Percentiles rank a stretch among this genome's conserved stretches.
Evolutionary conservation across 2,797 vertebrate genomes (phyloP).

Genomic region (Anabacerthia variegaticeps): DNA sequence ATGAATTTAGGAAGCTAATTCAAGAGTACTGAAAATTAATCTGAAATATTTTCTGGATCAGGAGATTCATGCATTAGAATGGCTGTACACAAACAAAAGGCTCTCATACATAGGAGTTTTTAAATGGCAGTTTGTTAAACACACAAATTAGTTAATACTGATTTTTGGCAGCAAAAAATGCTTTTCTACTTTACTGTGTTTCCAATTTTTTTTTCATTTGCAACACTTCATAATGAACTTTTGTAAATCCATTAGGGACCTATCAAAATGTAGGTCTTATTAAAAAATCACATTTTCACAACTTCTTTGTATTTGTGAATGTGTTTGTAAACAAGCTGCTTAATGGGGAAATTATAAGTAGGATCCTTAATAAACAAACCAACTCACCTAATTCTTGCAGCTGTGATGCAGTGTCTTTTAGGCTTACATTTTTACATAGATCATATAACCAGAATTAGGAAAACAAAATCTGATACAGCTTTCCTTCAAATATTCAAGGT

Average conservation of each 20-base stretch:
- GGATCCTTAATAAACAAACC: neutral
- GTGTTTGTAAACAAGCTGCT: neutral
- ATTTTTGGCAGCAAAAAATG: neutral
- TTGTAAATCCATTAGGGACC: neutral
- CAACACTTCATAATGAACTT: neutral
- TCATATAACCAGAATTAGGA: neutral
- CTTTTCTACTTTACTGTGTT: neutral
- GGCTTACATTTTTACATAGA: neutral
- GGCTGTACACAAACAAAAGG: neutral
- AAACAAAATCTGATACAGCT: neutral
- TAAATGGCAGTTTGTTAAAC: neutral
- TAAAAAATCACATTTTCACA: neutral
- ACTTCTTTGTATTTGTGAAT: neutral
- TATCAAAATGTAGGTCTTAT: neutral
- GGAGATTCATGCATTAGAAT: neutral
- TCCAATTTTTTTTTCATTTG: neutral
- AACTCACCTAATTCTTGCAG: neutral
- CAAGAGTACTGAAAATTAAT: neutral
- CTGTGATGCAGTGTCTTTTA: neutral
- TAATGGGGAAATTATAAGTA: neutral
- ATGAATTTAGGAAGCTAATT: neutral
- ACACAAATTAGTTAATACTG: neutral
- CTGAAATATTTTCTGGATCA: neutral
- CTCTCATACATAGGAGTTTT: neutral
- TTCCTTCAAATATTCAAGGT: neutral